Base-by-base conservation (phyloP, 2,797 vertebrate species). In the Phalanger gymnotis region DNA sequence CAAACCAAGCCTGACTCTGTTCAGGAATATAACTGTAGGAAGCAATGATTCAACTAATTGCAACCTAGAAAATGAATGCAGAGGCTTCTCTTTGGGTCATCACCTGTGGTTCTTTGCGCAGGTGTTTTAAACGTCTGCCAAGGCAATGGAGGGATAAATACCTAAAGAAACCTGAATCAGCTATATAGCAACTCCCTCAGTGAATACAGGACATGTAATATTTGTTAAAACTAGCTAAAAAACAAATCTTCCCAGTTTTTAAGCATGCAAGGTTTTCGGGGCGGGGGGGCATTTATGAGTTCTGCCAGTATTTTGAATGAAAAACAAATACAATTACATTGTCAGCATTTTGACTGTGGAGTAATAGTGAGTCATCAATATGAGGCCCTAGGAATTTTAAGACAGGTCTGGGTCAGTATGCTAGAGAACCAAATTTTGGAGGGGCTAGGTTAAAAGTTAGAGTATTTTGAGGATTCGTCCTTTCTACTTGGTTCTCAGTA, bases 21-120 rank as follows among this genome's bases (percentile, higher is more conserved):
- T 97, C 53, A 58, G 91, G 57, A 53, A 28, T 94, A 94, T 95
- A 61, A 94, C 73, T 91, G 96, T 92, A 95, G 95, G 11, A 97
- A 95, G 92, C 30, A 95, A 53, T 96, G 93, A 31, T 47, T 90
- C 89, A 93, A 91, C 90, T 93, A 95, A 97, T 96, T 96, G 90
- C 81, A 94, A 89, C 51, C 51, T 90, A 94, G 91, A 96, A 97
- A 96, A 95, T 97, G 93, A 92, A 96, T 90, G 95, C 5, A 92
- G 81, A 95, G 91, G n/a, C 3, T 31, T 94, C 90, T 90, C 54
- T 55, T 94, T 53, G 4, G 0, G 89, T 87, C 52, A 96, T 95
- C 25, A 55, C 53, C 66, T 90, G 40, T 51, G 6, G 51, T 92
- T 95, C 73, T 93, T 53, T 55, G 28, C 56, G n/a, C 54, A 55